A percentile compares a stretch with the other conserved stretches of the same genome.
Evolutionary conservation across 37 sponge, comb jelly and placozoan species (phyloP).

Genomic region (Theonella swinhoei): DNA sequence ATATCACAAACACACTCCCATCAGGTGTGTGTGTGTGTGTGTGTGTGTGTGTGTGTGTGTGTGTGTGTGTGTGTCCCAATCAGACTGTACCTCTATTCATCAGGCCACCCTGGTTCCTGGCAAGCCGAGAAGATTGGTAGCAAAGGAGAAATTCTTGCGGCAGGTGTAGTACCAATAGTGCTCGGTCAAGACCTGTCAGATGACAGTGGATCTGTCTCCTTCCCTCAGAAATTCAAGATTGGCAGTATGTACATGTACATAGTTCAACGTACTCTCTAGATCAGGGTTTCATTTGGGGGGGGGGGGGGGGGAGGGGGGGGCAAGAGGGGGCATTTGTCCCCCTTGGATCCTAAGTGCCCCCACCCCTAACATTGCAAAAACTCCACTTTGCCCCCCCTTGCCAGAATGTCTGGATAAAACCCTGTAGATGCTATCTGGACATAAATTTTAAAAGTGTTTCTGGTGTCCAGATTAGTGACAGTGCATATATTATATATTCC

Average conservation of each 20-base stretch:
- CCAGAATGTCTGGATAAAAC: no score
- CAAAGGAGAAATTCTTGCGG: not conserved
- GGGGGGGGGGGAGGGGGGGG: no score
- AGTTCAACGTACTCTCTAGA: no score
- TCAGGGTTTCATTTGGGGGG: no score
- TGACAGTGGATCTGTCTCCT: not conserved
- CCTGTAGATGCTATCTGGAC: no score
- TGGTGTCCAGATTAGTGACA: no score
- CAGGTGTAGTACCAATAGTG: not conserved
- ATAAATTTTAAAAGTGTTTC: no score
- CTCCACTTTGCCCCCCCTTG: no score
- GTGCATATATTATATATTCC: no score
- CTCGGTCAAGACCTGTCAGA: not conserved
- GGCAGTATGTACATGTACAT: not conserved
- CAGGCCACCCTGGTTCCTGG: constrained; percentile 10
- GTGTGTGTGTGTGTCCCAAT: not conserved
- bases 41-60: not conserved
- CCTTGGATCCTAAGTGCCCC: no score
- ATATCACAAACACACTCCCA: constrained; percentile 39
- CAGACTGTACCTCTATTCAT: not conserved
- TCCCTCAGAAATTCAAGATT: not conserved
- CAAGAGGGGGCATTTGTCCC: no score
- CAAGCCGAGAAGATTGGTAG: constrained; percentile 21
- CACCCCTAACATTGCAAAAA: no score
- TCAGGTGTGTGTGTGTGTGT: not conserved